Base-by-base conservation (phyloP, 1,140 invertebrate genomes). In the Ceratosolen solmsi region DNA sequence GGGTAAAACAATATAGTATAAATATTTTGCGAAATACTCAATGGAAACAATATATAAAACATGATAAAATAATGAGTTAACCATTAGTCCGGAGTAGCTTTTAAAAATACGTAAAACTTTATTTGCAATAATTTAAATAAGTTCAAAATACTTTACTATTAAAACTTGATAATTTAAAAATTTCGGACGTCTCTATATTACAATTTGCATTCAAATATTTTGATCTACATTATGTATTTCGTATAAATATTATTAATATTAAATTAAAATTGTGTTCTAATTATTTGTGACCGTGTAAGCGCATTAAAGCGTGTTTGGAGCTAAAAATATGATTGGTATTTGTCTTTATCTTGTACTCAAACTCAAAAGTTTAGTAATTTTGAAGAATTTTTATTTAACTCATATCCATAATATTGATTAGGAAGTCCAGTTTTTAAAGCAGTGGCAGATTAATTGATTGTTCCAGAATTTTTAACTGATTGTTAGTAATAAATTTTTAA, bases 371-470 rank as follows among this genome's bases (percentile, higher is more conserved):
- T 60, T 25, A 60, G 27, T 60, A 60, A 60, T 60, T 60, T 60
- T 60, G 13, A 60, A n/a, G 58, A 13, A n/a, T 30, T 60, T 60
- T n/a, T n/a, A n/a, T n/a, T 60, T 27, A 60, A 20, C 58, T 60
- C 7, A 25, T 27, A 22, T 60, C 58, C 58, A 30, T 60, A 60
- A 60, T 60, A 60, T 60, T 60, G 25, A 11, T 60, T 60, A n/a
- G 13, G 27, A 60, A 22, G 58, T 27, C 58, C 27, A 60, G 25
- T 25, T 60, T 60, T 60, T 25, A 60, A 60, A 25, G 58, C 25
- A n/a, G n/a, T n/a, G n/a, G n/a, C n/a, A 60, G 58, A 27, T 60
- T 60, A 60, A 25, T 60, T 60, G 58, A 60, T 60, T 60, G 58
- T 60, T 27, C 25, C 27, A 60, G 58, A 60, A 60, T 60, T 60